Base-by-base conservation (phyloP, 2,113 vertebrate genomes). In the Notarius quadriscutis region DNA sequence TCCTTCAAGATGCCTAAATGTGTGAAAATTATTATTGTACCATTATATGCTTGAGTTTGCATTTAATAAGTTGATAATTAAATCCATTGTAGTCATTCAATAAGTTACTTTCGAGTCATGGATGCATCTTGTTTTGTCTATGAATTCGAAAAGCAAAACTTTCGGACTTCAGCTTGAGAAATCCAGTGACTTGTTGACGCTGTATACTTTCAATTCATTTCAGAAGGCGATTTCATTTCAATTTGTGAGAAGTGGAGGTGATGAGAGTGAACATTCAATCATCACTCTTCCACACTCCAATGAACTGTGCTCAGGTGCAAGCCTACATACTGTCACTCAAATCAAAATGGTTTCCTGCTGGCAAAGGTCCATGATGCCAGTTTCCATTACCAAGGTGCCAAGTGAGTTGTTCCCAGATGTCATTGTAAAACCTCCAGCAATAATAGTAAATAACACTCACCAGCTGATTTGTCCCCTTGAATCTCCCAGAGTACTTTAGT, bases 261-360 rank as follows among this genome's bases (percentile, higher is more conserved):
- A 87, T 60, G 81, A 53, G 67, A 83, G 69, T 25, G 79, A 58
- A 48, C 53, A 41, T 57, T 20, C 86, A 82, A 87, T 83, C 86
- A 87, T 87, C 86, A 74, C 69, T 75, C 72, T 83, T 83, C 17
- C 18, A 87, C 80, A 75, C 86, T 51, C 17, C 55, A 65, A 69
- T 75, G 80, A 83, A 63, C 57, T 75, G 80, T 63, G 86, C 80
- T 87, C 86, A 87, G 86, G 86, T 87, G 86, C 67, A 74, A 72
- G 25, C 67, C 78, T 82, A n/a, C 77, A 58, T 17, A 48, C 63
- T 87, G 65, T 87, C 79, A 87, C 86, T 87, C 86, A 87, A 62
- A 62, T 72, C 80, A 22, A 87, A 87, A 87, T 75, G 86, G 57
- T 83, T 75, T 87, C 57, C 80, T 83, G 80, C 41, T 53, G 27